Conservation (phyloP, 2,113 vertebrate genomes). For the Sciurus niger region DNA sequence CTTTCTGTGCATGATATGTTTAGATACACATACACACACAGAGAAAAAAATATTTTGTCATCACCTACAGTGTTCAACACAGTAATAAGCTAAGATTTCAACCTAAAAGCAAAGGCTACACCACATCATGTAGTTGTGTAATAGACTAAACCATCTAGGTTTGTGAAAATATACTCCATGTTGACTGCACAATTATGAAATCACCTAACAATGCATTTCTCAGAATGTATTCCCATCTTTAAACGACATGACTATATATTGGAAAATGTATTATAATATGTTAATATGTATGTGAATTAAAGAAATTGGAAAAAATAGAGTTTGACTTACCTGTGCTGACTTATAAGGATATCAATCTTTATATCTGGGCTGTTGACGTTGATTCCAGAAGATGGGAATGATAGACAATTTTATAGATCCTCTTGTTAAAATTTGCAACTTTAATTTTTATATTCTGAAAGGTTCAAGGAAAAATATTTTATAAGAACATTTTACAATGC, state of each 20-base stretch:
- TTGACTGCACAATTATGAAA: no score
- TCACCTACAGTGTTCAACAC: neutral
- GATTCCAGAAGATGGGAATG: neutral
- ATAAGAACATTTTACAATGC: neutral
- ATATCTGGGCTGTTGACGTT: neutral
- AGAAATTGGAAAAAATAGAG: neutral
- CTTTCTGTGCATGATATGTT: neutral
- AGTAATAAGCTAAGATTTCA: neutral
- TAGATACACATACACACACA: neutral
- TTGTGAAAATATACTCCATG: neutral
- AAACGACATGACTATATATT: neutral
- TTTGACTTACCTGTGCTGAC: neutral
- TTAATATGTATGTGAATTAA: neutral
- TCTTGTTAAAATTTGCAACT: constrained; percentile 1
- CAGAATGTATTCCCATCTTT: neutral
- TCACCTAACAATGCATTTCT: no score
- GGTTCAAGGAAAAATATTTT: neutral
- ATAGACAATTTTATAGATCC: neutral
- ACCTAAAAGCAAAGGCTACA: neutral
- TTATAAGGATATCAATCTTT: neutral
- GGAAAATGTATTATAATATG: neutral
- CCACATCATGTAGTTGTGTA: neutral
- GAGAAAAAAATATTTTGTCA: neutral
- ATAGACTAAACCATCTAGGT: neutral
- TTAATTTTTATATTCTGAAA: neutral